These are phyloP conservation scores for Diabrotica undecimpunctata DNA, from an alignment of 1,140 invertebrate genomes.

Conservation along the genomic window DNA sequence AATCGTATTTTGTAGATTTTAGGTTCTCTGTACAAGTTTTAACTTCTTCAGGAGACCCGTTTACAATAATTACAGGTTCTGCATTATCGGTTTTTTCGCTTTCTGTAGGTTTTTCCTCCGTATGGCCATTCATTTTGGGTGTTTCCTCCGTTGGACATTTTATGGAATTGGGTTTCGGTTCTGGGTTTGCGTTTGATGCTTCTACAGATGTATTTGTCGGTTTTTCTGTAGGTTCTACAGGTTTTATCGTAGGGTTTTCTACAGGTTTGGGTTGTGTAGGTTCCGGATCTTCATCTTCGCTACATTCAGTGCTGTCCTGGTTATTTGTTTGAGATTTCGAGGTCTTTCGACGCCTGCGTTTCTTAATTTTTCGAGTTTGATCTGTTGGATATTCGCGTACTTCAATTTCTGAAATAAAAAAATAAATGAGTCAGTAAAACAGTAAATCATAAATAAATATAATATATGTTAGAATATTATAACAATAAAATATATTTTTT, in stretches of 20 bases:
- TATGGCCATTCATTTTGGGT: slow-evolving; percentile 21
- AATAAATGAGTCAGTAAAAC: not conserved
- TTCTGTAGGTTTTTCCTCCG: slow-evolving; percentile 6
- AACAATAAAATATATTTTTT: not conserved
- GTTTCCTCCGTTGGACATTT: slow-evolving; percentile 6
- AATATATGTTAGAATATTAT: not conserved
- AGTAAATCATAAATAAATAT: not conserved
- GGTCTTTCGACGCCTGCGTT: slow-evolving; percentile 35
- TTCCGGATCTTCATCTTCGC: slow-evolving; percentile 28
- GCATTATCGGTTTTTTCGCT: slow-evolving; percentile 2
- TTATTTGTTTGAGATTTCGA: slow-evolving; percentile 27
- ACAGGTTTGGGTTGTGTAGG: slow-evolving; percentile 10
- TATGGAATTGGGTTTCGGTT: slow-evolving; percentile 7
- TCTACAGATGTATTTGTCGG: not conserved
- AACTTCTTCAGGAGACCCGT: slow-evolving; percentile 4
- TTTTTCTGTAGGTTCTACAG: not conserved
- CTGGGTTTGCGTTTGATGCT: not conserved
- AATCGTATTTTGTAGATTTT: slow-evolving; percentile 26
- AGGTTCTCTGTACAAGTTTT: not conserved
- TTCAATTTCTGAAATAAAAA: slow-evolving; percentile 19
- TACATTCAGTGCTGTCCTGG: slow-evolving; percentile 27
- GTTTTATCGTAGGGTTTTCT: not conserved
- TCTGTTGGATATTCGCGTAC: slow-evolving; percentile 21
- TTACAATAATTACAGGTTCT: not conserved
- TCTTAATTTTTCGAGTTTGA: slow-evolving; percentile 32